phyloP scores from a whole-genome alignment of 2,888 invertebrate species.

The Sphecodes monilicornis region DNA sequence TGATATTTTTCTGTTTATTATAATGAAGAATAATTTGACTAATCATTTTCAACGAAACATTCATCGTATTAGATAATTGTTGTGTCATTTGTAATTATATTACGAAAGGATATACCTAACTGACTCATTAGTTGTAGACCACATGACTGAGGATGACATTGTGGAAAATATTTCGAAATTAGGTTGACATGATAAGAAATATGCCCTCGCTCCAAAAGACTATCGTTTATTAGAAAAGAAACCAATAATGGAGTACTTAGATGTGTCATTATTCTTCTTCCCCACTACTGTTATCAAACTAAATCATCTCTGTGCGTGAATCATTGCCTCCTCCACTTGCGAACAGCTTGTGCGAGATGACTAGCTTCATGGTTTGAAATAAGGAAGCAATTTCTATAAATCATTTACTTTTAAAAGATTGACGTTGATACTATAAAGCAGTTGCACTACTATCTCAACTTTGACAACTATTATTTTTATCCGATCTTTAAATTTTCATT shows the following conservation, averaged over 20 bases:
- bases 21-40: neutral
- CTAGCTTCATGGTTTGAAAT: neutral
- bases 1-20: neutral
- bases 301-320: neutral
- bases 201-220: neutral
- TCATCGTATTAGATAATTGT: neutral
- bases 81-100: neutral
- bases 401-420: neutral
- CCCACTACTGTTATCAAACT: neutral
- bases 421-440: neutral
- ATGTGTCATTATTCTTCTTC: neutral
- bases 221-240: slow-evolving; percentile 1
- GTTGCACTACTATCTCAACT: neutral
- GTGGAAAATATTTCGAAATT: neutral
- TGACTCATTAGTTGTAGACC: neutral
- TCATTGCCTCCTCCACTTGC: neutral
- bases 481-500: neutral
- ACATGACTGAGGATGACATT: neutral
- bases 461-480: neutral
- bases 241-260: neutral
- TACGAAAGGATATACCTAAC: neutral
- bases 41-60: neutral
- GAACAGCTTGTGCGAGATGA: neutral
- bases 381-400: neutral
- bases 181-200: neutral